Evolutionary conservation across 2,113 vertebrate species (phyloP).

Genomic region (Ranitomeya imitator): DNA sequence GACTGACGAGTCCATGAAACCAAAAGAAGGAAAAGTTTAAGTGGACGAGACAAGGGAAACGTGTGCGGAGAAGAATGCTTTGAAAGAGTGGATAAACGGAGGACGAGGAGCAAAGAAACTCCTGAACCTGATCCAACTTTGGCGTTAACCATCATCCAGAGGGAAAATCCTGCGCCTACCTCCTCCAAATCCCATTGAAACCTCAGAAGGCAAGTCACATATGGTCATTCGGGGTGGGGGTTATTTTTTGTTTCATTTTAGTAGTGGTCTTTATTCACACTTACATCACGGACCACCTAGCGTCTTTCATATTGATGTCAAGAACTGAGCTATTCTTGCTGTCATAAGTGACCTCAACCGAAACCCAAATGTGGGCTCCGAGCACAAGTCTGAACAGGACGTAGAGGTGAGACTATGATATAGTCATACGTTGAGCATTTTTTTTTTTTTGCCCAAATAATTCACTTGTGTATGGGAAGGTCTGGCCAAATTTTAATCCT

Average conservation of each 20-base stretch:
- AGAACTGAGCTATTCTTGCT: too few relatives aligned
- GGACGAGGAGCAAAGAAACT: background rate
- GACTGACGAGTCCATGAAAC: background rate
- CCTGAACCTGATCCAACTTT: background rate
- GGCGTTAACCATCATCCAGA: background rate
- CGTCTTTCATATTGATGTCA: background rate
- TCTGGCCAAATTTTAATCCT: background rate
- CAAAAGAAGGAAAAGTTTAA: background rate
- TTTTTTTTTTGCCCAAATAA: background rate
- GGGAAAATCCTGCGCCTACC: background rate
- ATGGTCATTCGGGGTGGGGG: background rate
- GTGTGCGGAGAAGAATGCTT: background rate
- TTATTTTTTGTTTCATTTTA: background rate
- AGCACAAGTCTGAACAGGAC: too few relatives aligned
- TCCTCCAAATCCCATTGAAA: background rate
- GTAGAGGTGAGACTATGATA: background rate
- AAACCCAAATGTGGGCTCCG: too few relatives aligned
- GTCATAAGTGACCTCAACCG: background rate
- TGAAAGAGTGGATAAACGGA: background rate
- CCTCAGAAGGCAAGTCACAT: background rate
- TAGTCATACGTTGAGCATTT: background rate
- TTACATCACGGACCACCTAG: background rate
- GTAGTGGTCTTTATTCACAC: background rate
- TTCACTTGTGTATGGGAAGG: background rate
- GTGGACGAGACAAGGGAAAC: background rate